Conservation (phyloP, 2,113 vertebrate genomes). For the Cacatua alba region DNA sequence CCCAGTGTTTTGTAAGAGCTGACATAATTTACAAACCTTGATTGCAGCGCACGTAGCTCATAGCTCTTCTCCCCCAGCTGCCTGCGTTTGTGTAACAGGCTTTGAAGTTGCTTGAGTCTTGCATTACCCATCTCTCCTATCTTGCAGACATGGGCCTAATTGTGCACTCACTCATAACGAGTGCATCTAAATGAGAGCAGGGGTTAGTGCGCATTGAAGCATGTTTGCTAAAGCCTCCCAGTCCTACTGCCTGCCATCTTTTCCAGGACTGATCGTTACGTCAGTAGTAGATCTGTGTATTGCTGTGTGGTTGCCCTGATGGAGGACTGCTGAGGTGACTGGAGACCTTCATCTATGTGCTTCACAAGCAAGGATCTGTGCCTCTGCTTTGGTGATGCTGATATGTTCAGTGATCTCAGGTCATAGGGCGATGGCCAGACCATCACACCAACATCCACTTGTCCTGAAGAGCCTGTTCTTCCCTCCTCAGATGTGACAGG, state of each 20-base stretch:
- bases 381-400: background rate
- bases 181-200: background rate
- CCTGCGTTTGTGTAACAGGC: background rate
- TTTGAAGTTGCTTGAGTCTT: background rate
- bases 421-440: background rate
- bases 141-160: background rate
- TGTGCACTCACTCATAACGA: background rate
- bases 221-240: background rate
- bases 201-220: background rate
- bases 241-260: background rate
- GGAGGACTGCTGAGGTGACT: background rate
- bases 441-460: background rate
- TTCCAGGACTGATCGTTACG: background rate
- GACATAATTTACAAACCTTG: background rate
- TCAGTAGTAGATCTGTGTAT: background rate
- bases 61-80: background rate
- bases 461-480: accelerated
- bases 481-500: background rate
- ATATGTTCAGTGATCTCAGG: background rate
- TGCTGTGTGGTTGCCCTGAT: accelerated
- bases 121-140: background rate
- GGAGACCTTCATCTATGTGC: background rate
- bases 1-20: background rate
- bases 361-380: background rate
- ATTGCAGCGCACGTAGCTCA: background rate